A percentile compares a stretch with the other conserved stretches of the same genome.
phyloP scores from a whole-genome alignment of 2,797 vertebrate species.

The Schizopygopsis pylzovi region DNA sequence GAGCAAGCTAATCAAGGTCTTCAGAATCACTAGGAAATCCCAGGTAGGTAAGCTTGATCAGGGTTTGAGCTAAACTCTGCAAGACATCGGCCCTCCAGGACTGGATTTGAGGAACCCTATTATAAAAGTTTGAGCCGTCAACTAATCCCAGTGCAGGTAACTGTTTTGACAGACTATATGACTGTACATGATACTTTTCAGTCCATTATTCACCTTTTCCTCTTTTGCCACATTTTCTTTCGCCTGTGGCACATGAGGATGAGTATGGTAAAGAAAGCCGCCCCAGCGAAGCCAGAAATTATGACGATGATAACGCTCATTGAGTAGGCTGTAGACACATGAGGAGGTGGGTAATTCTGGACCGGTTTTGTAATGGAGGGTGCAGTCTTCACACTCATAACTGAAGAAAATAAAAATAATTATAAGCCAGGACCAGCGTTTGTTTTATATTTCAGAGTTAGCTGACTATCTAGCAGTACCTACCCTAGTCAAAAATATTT shows the following conservation, averaged over 20 bases:
- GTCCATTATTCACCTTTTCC: slow-evolving; percentile 79
- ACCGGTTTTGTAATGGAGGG: slow-evolving; percentile 70
- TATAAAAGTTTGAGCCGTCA: neutral
- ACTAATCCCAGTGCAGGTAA: neutral
- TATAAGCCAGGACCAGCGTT: neutral
- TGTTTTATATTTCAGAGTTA: neutral
- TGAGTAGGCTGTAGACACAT: slow-evolving; percentile 85
- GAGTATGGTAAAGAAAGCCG: slow-evolving; percentile 77
- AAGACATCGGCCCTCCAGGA: neutral
- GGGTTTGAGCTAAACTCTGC: neutral
- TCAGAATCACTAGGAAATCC: too few species aligned
- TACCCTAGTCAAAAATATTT: neutral
- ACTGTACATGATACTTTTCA: neutral
- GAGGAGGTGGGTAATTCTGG: slow-evolving; percentile 62
- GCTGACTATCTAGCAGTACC: neutral
- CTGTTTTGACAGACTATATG: neutral
- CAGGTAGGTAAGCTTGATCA: neutral
- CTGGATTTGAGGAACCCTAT: neutral
- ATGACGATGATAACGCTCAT: slow-evolving; percentile 92
- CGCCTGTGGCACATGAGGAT: slow-evolving; percentile 83
- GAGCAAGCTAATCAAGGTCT: too few species aligned
- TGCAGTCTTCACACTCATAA: slow-evolving; percentile 72
- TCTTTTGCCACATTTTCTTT: slow-evolving; percentile 84
- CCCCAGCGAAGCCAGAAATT: slow-evolving; percentile 83
- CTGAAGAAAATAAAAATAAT: slow-evolving; percentile 39